Conservation (phyloP, 2,113 vertebrate genomes). For the Onychostoma macrolepis region DNA sequence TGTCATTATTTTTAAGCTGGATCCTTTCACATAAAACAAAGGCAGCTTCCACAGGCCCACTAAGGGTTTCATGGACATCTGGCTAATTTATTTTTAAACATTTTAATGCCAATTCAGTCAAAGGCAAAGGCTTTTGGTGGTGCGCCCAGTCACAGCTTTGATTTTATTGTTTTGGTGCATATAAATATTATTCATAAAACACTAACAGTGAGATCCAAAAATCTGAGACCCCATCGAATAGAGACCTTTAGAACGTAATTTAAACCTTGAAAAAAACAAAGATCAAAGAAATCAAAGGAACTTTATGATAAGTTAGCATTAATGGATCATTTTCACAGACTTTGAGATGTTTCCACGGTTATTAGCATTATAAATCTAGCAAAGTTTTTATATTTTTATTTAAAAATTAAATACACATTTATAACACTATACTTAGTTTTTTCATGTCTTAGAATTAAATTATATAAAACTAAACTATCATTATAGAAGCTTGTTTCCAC, state of each 20-base stretch:
- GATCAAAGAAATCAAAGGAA: background rate
- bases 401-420: background rate
- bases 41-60: background rate
- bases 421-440: background rate
- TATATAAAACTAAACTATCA: too few species aligned
- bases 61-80: conserved; percentile 23
- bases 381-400: background rate
- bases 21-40: background rate
- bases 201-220: background rate
- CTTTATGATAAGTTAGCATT: background rate
- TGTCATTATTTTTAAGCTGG: background rate
- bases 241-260: background rate
- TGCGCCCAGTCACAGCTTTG: conserved; percentile 5
- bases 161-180: background rate
- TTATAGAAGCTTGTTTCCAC: too few species aligned
- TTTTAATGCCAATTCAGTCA: conserved; percentile 1
- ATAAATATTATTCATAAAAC: background rate
- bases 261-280: background rate
- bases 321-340: background rate
- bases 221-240: background rate
- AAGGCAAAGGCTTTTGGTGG: conserved; percentile 18
- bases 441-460: too few species aligned
- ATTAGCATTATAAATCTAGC: background rate
- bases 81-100: conserved; percentile 16
- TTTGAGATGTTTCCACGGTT: background rate